Percentiles rank a stretch among this genome's conserved stretches.
These are phyloP conservation scores for Clarias fuscus DNA, from an alignment of 2,797 vertebrate species.

Conservation along the genomic window DNA sequence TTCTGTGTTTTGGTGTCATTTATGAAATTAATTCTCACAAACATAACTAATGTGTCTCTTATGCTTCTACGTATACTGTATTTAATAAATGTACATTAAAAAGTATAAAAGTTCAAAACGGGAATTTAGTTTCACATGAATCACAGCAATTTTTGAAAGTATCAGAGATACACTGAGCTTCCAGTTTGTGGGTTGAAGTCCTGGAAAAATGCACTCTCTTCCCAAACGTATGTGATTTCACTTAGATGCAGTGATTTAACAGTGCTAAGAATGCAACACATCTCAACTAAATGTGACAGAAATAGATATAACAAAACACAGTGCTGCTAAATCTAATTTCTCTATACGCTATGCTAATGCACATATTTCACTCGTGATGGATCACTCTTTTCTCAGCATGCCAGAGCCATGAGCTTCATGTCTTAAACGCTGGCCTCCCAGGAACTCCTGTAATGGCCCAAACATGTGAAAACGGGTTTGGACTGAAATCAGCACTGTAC, in stretches of 20 bases:
- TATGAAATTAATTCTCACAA: constrained; percentile 17
- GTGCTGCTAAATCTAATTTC: too few species aligned
- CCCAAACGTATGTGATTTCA: constrained; percentile 64
- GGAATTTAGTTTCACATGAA: neutral
- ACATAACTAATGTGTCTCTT: neutral
- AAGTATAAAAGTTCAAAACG: neutral
- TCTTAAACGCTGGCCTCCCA: too few species aligned
- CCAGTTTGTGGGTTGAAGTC: constrained; percentile 61
- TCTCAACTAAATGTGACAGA: too few species aligned
- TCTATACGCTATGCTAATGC: too few species aligned
- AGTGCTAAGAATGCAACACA: neutral
- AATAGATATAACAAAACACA: too few species aligned
- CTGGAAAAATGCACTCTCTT: constrained; percentile 66
- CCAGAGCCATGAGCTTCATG: too few species aligned
- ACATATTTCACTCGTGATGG: too few species aligned
- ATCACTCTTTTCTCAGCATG: too few species aligned
- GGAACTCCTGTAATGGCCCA: too few species aligned
- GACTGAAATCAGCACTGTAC: too few species aligned
- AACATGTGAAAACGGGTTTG: too few species aligned
- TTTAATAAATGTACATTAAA: neutral
- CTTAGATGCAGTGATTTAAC: constrained; percentile 55
- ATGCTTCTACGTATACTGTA: neutral
- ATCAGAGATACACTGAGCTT: constrained; percentile 60
- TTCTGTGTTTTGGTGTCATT: constrained; percentile 34
- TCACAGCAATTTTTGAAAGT: neutral